phyloP scores from a whole-genome alignment of 2,797 vertebrate species.

The Peromyscus aztecus region DNA sequence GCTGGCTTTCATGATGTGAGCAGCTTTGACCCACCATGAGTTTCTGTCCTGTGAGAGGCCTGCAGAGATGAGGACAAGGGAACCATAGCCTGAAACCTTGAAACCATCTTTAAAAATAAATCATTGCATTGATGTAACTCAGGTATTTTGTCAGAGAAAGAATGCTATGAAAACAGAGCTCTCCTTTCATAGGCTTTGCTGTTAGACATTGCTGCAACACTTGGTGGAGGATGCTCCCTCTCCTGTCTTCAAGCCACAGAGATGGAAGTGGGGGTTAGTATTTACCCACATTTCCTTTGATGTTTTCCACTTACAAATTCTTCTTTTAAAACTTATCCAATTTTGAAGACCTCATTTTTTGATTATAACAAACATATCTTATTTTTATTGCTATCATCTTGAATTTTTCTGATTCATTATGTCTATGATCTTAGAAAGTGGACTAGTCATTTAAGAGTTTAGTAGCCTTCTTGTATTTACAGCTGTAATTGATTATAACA shows the following conservation, averaged over 20 bases:
- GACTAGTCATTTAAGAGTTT: neutral
- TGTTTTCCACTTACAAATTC: neutral
- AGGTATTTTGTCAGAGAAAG: neutral
- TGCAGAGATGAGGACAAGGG: no score
- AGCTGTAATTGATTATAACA: neutral
- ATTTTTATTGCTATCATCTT: neutral
- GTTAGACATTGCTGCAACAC: no score
- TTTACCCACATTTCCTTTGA: neutral
- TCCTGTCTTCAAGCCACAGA: neutral
- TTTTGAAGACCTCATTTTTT: neutral
- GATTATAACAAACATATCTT: neutral
- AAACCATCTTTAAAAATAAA: neutral
- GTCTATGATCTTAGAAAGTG: neutral
- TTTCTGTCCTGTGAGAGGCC: neutral
- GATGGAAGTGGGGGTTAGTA: neutral
- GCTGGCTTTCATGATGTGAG: neutral
- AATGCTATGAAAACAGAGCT: neutral
- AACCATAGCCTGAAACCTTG: neutral
- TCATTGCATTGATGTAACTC: neutral
- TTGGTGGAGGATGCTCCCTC: neutral
- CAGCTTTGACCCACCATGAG: neutral
- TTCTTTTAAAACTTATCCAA: neutral
- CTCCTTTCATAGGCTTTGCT: neutral
- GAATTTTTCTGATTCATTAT: neutral
- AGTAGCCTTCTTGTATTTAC: neutral